A percentile compares a stretch with the other conserved stretches of the same genome.
phyloP scores from a whole-genome alignment of 2,113 vertebrate species.

The Tenrec ecaudatus region DNA sequence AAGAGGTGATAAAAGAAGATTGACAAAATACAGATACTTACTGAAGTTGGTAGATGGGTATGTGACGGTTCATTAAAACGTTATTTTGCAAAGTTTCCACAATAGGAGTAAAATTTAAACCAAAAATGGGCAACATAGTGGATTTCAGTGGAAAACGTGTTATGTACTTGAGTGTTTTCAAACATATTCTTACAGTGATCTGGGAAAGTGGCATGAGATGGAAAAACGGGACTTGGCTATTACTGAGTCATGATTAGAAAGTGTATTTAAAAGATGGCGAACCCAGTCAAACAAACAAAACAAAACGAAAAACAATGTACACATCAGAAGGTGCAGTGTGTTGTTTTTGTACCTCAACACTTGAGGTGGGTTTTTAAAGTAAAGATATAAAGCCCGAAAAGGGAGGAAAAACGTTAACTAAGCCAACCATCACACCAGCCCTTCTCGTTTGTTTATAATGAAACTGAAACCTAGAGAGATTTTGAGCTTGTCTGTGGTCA shows the following conservation, averaged over 20 bases:
- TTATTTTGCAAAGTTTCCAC: neutral
- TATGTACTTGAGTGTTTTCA: neutral
- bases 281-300: neutral
- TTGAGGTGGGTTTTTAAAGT: constrained; percentile 33
- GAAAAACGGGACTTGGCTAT: neutral
- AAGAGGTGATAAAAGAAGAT: neutral
- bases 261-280: neutral
- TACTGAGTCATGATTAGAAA: neutral
- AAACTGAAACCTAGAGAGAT: neutral
- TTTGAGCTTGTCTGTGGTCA: constrained; percentile 1
- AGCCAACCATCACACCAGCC: neutral
- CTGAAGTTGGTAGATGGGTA: too few relatives aligned
- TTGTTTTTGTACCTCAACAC: constrained; percentile 4
- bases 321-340: neutral
- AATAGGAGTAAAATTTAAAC: constrained; percentile 22
- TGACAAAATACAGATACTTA: neutral
- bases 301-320: neutral
- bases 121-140: neutral
- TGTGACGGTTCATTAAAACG: neutral
- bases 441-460: neutral
- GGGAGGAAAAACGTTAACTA: neutral
- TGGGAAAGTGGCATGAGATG: neutral
- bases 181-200: neutral
- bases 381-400: neutral
- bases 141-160: constrained; percentile 9